Evolutionary conservation across 1,140 invertebrate species (phyloP).

Genomic region (Pemphigus obesinymphae): DNA sequence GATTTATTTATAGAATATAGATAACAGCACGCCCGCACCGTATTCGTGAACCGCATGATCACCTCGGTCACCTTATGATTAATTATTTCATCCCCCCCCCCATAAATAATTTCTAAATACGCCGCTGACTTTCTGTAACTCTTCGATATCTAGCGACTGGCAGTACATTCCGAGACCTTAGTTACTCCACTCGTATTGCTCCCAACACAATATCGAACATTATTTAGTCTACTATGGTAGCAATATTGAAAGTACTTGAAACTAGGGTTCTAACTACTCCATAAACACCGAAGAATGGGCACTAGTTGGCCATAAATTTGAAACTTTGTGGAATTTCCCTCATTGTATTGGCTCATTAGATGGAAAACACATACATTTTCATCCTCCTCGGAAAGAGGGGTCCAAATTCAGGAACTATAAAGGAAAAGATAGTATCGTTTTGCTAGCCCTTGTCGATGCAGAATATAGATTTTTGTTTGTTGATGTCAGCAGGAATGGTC

Average conservation of each 20-base stretch:
- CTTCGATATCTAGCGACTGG: slow-evolving; percentile 50
- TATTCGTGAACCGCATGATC: no score
- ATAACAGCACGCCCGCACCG: no score
- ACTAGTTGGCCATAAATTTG: slow-evolving; percentile 49
- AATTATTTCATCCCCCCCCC: no score
- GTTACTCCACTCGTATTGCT: slow-evolving; percentile 46
- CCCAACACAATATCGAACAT: neutral
- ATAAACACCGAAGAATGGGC: slow-evolving; percentile 45
- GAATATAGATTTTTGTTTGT: slow-evolving; percentile 48
- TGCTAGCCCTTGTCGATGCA: slow-evolving; percentile 50
- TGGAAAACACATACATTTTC: slow-evolving; percentile 53
- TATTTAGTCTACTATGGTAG: neutral
- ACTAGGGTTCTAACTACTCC: slow-evolving; percentile 38
- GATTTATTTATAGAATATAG: no score
- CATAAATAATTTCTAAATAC: no score
- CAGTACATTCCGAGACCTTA: slow-evolving; percentile 49
- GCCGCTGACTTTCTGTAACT: no score
- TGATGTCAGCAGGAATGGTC: no score
- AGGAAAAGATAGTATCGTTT: slow-evolving; percentile 51
- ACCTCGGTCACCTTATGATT: no score
- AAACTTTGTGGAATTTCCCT: slow-evolving; percentile 53
- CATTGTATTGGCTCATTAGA: slow-evolving; percentile 53
- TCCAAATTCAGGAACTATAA: slow-evolving; percentile 56
- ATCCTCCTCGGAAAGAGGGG: slow-evolving; percentile 49
- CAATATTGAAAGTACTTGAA: neutral